Percentiles rank a stretch among this genome's conserved stretches.
These are phyloP conservation scores for Physella acuta DNA, from an alignment of 1,140 invertebrate species.

Conservation along the genomic window DNA sequence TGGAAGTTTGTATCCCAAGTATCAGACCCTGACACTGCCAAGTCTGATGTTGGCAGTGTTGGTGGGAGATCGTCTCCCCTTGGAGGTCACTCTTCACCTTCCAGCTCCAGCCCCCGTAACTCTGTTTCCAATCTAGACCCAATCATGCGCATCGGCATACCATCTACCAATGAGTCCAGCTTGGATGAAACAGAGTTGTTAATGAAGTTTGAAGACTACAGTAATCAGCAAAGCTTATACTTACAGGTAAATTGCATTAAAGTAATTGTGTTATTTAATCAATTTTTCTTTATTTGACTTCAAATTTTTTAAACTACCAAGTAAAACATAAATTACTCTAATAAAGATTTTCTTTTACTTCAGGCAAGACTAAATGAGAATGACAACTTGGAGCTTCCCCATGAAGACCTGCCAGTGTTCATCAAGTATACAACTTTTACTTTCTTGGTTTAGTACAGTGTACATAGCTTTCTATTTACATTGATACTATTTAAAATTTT, in stretches of 20 bases:
- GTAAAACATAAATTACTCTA: too few species aligned
- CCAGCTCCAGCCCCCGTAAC: neutral
- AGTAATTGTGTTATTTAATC: neutral
- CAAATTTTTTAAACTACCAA: too few species aligned
- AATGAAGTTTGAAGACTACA: constrained; percentile 26
- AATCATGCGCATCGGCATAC: constrained; percentile 16
- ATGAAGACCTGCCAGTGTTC: constrained; percentile 24
- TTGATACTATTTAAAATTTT: neutral
- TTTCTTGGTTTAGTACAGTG: neutral
- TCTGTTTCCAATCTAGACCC: constrained; percentile 18
- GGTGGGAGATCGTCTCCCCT: constrained; percentile 20
- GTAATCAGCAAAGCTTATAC: constrained; percentile 21
- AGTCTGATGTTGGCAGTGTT: neutral
- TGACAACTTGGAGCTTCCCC: neutral
- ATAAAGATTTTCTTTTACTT: too few species aligned
- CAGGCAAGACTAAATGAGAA: constrained; percentile 22
- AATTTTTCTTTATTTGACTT: too few species aligned
- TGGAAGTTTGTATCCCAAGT: constrained; percentile 17
- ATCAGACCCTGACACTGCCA: constrained; percentile 3
- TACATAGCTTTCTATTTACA: neutral
- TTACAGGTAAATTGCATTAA: constrained; percentile 10
- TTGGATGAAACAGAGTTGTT: constrained; percentile 25
- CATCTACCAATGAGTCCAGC: constrained; percentile 15
- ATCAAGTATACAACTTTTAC: constrained; percentile 18
- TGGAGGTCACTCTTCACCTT: constrained; percentile 11